Percentiles rank a stretch among this genome's conserved stretches.
Evolutionary conservation across 2,888 invertebrate species (phyloP).

Genomic region (Tryphoninae sp.): DNA sequence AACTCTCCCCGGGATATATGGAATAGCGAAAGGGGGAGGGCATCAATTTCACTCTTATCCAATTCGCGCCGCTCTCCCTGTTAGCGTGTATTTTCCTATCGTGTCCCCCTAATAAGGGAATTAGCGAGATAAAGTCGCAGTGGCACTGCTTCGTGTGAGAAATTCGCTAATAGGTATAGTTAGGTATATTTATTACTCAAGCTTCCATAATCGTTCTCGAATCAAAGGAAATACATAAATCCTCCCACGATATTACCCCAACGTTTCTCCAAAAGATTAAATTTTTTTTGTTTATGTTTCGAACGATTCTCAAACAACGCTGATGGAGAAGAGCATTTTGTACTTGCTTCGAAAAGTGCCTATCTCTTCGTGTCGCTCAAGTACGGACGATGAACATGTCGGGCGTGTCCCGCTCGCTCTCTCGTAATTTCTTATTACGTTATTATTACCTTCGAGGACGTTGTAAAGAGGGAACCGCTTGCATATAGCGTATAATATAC

Average conservation of each 20-base stretch:
- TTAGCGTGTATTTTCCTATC: slow-evolving; percentile 54
- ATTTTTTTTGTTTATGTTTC: not conserved
- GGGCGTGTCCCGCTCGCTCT: slow-evolving; percentile 43
- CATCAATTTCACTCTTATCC: slow-evolving; percentile 63
- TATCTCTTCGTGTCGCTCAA: not conserved
- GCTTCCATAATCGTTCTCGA: slow-evolving; percentile 3
- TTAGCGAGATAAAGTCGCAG: slow-evolving; percentile 57
- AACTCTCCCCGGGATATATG: slow-evolving; percentile 35
- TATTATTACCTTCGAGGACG: slow-evolving; percentile 42
- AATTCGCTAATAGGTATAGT: slow-evolving; percentile 47
- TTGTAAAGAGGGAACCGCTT: slow-evolving; percentile 25
- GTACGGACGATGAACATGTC: slow-evolving; percentile 40
- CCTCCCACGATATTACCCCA: not conserved
- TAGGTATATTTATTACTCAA: slow-evolving; percentile 39
- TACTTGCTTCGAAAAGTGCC: not conserved
- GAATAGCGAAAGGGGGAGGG: slow-evolving; percentile 29
- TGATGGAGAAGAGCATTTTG: not conserved
- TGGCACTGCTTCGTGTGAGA: slow-evolving; percentile 39
- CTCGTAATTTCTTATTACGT: slow-evolving; percentile 56
- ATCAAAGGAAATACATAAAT: not conserved
- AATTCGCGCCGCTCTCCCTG: slow-evolving; percentile 51
- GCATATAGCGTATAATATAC: slow-evolving; percentile 16
- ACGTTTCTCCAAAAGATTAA: not conserved
- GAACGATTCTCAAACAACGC: not conserved
- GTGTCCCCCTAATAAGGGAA: slow-evolving; percentile 60